phyloP scores from a whole-genome alignment of 2,797 vertebrate species.

The Smutsia gigantea region DNA sequence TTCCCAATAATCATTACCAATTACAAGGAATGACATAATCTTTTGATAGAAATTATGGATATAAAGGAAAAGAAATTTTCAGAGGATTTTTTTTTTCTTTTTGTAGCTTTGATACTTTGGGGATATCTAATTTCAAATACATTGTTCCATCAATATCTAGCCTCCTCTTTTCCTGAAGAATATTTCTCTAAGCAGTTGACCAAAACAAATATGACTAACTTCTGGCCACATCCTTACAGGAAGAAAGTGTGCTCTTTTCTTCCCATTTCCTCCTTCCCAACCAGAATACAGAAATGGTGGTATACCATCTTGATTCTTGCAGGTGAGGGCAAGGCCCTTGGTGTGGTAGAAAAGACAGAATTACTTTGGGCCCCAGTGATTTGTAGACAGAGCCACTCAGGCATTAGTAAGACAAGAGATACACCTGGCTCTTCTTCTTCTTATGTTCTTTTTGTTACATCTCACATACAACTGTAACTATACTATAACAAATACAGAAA shows the following conservation, averaged over 20 bases:
- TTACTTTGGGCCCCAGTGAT: neutral
- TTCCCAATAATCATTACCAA: neutral
- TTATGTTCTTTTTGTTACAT: neutral
- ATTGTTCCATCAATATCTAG: neutral
- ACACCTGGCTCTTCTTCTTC: neutral
- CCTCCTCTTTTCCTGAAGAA: neutral
- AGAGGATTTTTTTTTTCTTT: neutral
- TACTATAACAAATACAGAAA: conserved; percentile 4
- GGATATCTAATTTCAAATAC: neutral
- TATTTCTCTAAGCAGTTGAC: neutral
- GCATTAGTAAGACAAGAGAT: neutral
- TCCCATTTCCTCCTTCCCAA: neutral
- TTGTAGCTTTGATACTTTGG: neutral
- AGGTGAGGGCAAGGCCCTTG: neutral
- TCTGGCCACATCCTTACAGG: neutral
- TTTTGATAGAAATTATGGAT: neutral
- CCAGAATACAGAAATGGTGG: neutral
- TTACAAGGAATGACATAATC: neutral
- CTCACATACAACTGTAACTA: neutral
- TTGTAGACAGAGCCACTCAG: neutral
- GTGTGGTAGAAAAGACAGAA: neutral
- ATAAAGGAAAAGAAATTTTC: neutral
- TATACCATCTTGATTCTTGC: neutral
- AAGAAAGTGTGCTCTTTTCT: neutral
- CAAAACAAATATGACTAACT: neutral